Percentiles rank a stretch among this genome's conserved stretches.
Evolutionary conservation across 2,888 invertebrate genomes (phyloP).

Genomic region (Bedellia somnulentella): DNA sequence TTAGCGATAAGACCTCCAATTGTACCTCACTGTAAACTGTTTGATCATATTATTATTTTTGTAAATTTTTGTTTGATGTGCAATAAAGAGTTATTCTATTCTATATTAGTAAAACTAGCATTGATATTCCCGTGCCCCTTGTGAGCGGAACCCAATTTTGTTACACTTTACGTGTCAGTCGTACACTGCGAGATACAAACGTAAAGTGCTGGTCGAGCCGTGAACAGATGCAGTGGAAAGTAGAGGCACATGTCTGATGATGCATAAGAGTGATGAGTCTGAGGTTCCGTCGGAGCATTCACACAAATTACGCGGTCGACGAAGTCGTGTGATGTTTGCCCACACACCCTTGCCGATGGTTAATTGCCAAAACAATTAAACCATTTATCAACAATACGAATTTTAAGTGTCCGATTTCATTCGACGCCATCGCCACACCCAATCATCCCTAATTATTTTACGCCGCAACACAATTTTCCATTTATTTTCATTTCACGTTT

Average conservation of each 20-base stretch:
- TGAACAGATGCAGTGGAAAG: not conserved
- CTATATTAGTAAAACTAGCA: no score
- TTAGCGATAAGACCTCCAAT: no score
- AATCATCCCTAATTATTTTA: conserved; percentile 20
- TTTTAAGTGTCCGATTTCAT: conserved; percentile 25
- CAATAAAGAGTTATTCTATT: no score
- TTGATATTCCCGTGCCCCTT: no score
- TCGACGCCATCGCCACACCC: conserved; percentile 15
- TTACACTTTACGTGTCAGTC: no score
- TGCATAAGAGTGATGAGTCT: not conserved
- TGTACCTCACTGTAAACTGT: no score
- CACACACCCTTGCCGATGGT: conserved; percentile 10
- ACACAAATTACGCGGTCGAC: conserved; percentile 10
- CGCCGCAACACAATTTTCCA: conserved; percentile 15
- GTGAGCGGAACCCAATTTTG: no score
- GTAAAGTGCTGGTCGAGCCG: no score
- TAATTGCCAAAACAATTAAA: conserved; percentile 15
- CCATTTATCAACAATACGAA: conserved; percentile 22
- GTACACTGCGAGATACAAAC: no score
- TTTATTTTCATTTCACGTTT: conserved; percentile 15
- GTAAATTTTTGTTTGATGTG: no score
- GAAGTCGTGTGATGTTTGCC: conserved; percentile 10
- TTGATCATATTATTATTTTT: no score
- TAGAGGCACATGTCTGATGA: not conserved
- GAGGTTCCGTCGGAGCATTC: no score